Evolutionary conservation across 2,888 invertebrate genomes (phyloP), one percentile per base, ranked within the genome.

Genomic region (Netelia inedita): DNA sequence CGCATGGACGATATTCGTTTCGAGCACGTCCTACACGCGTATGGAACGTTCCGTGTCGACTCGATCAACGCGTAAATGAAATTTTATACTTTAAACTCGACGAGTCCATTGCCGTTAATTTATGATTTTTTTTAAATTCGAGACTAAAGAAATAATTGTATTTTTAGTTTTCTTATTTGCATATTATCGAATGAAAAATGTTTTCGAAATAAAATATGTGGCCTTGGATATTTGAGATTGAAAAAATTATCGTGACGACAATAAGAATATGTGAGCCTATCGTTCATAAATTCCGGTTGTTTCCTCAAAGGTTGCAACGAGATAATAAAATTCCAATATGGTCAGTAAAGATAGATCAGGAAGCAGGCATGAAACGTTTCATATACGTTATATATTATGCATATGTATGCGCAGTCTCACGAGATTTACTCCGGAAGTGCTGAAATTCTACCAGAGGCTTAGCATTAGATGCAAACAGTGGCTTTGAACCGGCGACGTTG

Each of bases 371-470:
- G 14, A 11, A 46, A 46, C 10, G 46, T 14, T 46, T 14, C 46
- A 46, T 3, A 14, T 46, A 46, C 2, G 46, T 35, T 35, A 6
- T 35, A 35, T 35, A 35, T 35, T 28, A 28, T 28, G 5, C 28
- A 35, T 35, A 35, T 35, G 6, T 35, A 35, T 35, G 6, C 11
- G 43, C 21, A 11, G 59, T 68, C 43, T 53, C 55, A 55, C 6
- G 75, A 76, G 71, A 83, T 80, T 66, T 43, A 61, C 53, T 46
- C 11, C 19, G 53, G 59, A 69, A 71, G 61, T 59, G 50, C 9
- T 23, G 68, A 84, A 84, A 80, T 80, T 80, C 21, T 23, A 65
- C 43, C 23, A 28, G 68, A 55, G 80, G 76, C 73, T 73, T 63
- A 80, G 76, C 66, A 35, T 46, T 35, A 69, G 53, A 76, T 53